These are phyloP conservation scores for Ellobium chinense DNA, from an alignment of 2,888 invertebrate genomes.

Conservation along the genomic window DNA sequence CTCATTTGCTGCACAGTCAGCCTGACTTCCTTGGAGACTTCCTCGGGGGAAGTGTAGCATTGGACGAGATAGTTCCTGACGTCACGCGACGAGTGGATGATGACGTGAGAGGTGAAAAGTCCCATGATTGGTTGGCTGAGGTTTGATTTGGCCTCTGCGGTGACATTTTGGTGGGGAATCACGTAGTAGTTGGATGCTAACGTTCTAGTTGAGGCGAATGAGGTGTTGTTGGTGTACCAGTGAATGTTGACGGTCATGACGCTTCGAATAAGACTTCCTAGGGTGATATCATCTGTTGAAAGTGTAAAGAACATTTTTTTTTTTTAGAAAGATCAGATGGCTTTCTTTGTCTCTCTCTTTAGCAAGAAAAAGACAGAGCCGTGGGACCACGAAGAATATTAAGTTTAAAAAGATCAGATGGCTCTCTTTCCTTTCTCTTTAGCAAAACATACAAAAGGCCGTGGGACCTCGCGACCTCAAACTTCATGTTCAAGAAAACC, in stretches of 20 bases:
- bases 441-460: too few relatives aligned
- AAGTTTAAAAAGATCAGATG: too few relatives aligned
- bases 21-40: conserved; percentile 46
- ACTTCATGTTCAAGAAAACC: too few relatives aligned
- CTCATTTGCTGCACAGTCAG: conserved; percentile 45
- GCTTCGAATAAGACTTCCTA: conserved; percentile 16
- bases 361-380: too few relatives aligned
- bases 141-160: background rate
- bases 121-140: conserved; percentile 41
- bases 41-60: conserved; percentile 42
- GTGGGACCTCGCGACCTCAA: too few relatives aligned
- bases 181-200: conserved; percentile 19
- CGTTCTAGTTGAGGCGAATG: background rate
- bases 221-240: background rate
- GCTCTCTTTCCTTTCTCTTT: too few relatives aligned
- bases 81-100: conserved; percentile 3
- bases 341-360: too few relatives aligned
- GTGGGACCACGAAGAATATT: too few relatives aligned
- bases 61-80: background rate
- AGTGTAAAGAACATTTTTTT: background rate
- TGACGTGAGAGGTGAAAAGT: conserved; percentile 3
- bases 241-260: conserved; percentile 1
- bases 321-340: background rate
- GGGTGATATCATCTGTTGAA: conserved; percentile 12
- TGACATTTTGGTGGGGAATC: conserved; percentile 4